A percentile compares a stretch with the other conserved stretches of the same genome.
Evolutionary conservation across 2,113 vertebrate species (phyloP).

Genomic region (Alosa alosa): DNA sequence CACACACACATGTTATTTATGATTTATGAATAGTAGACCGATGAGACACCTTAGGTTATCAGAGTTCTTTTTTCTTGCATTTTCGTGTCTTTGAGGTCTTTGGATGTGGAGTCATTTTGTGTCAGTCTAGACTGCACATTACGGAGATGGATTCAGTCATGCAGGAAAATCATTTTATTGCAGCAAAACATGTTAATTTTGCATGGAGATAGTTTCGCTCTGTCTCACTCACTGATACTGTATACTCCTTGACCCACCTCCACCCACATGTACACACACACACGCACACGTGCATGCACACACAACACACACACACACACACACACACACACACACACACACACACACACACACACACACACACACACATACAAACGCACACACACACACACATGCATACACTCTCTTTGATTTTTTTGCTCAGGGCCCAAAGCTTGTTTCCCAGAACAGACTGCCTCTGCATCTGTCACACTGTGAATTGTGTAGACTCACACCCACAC

Average conservation of each 20-base stretch:
- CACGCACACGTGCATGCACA: too few species aligned
- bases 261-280: neutral
- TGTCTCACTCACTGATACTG: neutral
- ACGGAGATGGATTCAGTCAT: neutral
- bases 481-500: neutral
- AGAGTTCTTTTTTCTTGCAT: neutral
- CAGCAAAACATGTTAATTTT: neutral
- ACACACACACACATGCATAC: neutral
- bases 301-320: neutral
- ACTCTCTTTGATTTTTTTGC: neutral
- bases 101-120: neutral
- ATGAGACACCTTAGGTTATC: neutral
- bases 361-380: neutral
- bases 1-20: neutral
- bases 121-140: neutral
- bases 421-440: neutral
- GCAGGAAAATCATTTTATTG: neutral
- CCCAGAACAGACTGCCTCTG: slow-evolving; percentile 7
- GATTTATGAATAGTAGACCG: neutral
- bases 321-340: neutral
- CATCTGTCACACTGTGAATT: neutral
- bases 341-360: neutral
- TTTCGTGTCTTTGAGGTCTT: neutral
- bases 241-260: neutral
- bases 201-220: neutral